Base-by-base conservation (phyloP, 2,797 vertebrate genomes). In the Botia almorhae region DNA sequence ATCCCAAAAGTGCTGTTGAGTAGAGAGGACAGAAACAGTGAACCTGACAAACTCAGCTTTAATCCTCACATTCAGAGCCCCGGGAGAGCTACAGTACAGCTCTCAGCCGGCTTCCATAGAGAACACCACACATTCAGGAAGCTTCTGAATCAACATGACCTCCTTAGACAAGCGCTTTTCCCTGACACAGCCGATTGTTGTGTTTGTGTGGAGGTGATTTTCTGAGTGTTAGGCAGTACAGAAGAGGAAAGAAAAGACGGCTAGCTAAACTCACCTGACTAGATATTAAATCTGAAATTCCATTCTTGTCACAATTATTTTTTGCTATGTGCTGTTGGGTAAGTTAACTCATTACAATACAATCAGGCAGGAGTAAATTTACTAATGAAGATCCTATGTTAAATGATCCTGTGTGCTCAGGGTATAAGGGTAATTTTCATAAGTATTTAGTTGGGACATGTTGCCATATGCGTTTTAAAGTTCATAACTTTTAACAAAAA, bases 11-110 rank as follows among this genome's bases (percentile, higher is more conserved):
- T 83, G 82, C 78, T 87, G 86, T 87, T 76, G 82, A 85, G 82
- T 82, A 81, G 81, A 84, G 80, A 82, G 86, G 84, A 87, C 85
- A 84, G 84, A 84, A 84, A 87, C 86, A 82, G 82, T 85, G 82
- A 87, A 87, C 84, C 86, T 80, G 78, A 85, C 84, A 85, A 87
- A 87, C 86, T 87, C 84, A 85, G 85, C 85, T 87, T 81, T 87
- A 87, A 87, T 87, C 86, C 80, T 83, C 78, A 81, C 84, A 80
- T 85, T 81, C 69, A 58, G 26, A 23, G 72, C 23, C 82, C 77
- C 43, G 4, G 53, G 80, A 87, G 85, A 87, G 72, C 51, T 61
- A 81, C 82, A 58, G 78, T 48, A 64, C 33, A 17, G 7, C 67
- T 67, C 79, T 46, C 21, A 72, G 23, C 23, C 71, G 75, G 65